phyloP scores from a whole-genome alignment of 2,888 invertebrate species.

The Chrysolina oricalcia region DNA sequence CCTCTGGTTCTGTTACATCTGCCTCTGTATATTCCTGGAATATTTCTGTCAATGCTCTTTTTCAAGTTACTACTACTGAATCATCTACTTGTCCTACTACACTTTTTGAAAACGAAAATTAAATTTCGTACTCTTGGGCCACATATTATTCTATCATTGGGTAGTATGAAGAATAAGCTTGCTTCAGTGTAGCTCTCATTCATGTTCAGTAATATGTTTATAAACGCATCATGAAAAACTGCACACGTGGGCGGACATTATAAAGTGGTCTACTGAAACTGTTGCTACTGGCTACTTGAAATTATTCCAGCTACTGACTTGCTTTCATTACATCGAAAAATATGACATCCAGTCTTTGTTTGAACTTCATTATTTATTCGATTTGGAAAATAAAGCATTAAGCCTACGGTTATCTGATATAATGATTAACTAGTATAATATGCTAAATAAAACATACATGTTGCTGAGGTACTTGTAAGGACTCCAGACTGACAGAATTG shows the following conservation, averaged over 20 bases:
- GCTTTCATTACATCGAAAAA: conserved; percentile 45
- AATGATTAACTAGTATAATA: conserved; percentile 47
- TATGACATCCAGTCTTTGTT: conserved; percentile 49
- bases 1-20: too few relatives aligned
- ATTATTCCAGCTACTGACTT: conserved; percentile 61
- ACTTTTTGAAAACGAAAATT: too few relatives aligned
- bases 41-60: too few relatives aligned
- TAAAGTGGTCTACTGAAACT: conserved; percentile 56
- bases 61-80: too few relatives aligned
- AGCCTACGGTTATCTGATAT: conserved; percentile 45
- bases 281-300: conserved; percentile 62
- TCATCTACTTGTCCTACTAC: too few relatives aligned
- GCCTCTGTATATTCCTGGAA: too few relatives aligned
- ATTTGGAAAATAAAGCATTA: conserved; percentile 47
- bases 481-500: conserved; percentile 14
- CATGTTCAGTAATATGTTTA: conserved; percentile 5
- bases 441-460: conserved; percentile 25
- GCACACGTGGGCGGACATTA: conserved; percentile 61
- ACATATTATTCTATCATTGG: too few relatives aligned
- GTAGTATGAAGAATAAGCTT: neutral
- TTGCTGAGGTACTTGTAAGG: conserved; percentile 15
- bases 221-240: conserved; percentile 46
- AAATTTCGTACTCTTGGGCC: too few relatives aligned
- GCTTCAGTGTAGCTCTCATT: neutral
- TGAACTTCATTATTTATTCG: conserved; percentile 49